Evolutionary conservation across 1,140 invertebrate genomes (phyloP), one percentile per base, ranked within the genome.

Genomic region (Drosophila paulistorum): DNA sequence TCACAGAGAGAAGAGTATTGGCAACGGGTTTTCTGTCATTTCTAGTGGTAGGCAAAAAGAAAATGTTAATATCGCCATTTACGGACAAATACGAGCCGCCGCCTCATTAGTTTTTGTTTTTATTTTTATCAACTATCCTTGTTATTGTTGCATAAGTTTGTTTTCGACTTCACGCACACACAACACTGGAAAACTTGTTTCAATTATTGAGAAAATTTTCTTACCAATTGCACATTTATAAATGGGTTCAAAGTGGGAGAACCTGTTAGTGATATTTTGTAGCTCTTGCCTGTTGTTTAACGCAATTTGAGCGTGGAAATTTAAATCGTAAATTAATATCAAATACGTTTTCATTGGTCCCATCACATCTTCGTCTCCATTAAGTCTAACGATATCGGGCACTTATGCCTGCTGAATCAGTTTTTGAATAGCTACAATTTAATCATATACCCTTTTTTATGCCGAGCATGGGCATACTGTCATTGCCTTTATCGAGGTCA

Each of bases 31-130:
- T 51, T 51, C 35, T 30, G 7, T 23, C 45, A 51, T 51, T 51
- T 51, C 45, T 23, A 23, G 23, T 20, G 45, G 9, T 11, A 23
- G 20, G 20, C 30, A 23, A 51, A 51, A 23, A 1, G 17, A 51
- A 51, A 51, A 51, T 51, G 45, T 51, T 51, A 51, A 51, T 51
- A 51, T 51, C 17, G 23, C 45, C 45, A 23, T 51, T 51, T 51
- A 51, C 20, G 45, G 45, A 51, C 10, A 23, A 17, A 51, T 23
- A 51, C 7, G 10, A 48, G 20, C 45, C 45, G 45, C 45, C 45
- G 20, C 45, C 45, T 51, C 45, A 51, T 51, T 51, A 51, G 45
- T 51, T 51, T 51, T 48, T 9, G 7, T 7, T 23, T 51, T 51
- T 7, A 7, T 51, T 51, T 23, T 51, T 23, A 5, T n/a, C 45